Base-by-base conservation (phyloP, 2,888 invertebrate species). In the Clistopyga incitator region DNA sequence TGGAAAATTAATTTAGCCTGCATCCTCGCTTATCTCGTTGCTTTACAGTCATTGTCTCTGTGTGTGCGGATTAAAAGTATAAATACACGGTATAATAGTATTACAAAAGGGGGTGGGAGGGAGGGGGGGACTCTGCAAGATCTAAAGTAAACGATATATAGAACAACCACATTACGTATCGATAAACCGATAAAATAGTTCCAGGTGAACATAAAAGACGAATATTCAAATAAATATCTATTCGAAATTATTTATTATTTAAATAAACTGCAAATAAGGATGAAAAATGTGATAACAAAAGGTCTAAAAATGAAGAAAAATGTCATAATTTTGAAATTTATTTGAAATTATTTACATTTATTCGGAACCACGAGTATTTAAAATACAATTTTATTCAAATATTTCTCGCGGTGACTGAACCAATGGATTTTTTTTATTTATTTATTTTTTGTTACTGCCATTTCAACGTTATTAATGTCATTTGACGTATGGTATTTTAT, bases 1-100 rank as follows among this genome's bases (percentile, higher is more conserved):
- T 87, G 88, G 88, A 88, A 85, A 88, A 89, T 89, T 89, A 88
- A 88, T 90, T 89, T 88, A 88, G 85, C 87, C 87, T 81, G 84
- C 85, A 85, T 85, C 86, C 87, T 88, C 82, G 79, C 70, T 78
- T 68, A 78, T 78, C 75, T 23, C 68, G 64, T 38, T 64, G 13
- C 75, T 70, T 78, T 70, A 29, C 56, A 45, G 72, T 45, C 23
- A 61, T 59, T 76, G 18, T 38, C 13, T 50, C 23, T 11, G 38
- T 56, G 71, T 34, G 56, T 34, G 54, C 8, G 4, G 6, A 52
- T 47, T 23, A 45, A 52, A 61, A 64, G n/a, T 47, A 50, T 61
- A 47, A 59, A 72, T 45, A 54, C 11, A 47, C 34, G 11, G 3
- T 61, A 75, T 64, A 34, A 75, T 52, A 20, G 25, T 64, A 50